Conservation (phyloP, 2,113 vertebrate species). For the Tichodroma muraria region DNA sequence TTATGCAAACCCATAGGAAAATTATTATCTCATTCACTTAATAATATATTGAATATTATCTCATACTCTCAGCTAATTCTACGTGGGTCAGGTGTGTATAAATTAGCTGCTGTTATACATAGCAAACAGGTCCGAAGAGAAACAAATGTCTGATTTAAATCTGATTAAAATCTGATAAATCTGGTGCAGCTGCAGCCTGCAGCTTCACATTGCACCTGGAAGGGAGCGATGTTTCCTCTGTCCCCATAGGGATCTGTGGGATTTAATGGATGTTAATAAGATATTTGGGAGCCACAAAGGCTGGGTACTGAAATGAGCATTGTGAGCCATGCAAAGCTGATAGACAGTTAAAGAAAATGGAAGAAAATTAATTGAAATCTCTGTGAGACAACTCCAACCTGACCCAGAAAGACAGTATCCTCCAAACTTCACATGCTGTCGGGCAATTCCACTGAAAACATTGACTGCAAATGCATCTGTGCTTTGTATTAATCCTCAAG, state of each 20-base stretch:
- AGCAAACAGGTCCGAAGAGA: background rate
- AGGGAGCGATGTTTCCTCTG: background rate
- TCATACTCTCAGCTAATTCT: background rate
- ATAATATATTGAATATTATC: conserved; percentile 5
- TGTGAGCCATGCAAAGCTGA: background rate
- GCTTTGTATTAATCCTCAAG: conserved; percentile 20
- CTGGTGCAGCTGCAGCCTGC: background rate
- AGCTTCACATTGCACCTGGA: background rate
- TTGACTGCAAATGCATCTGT: background rate
- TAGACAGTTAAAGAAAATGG: background rate
- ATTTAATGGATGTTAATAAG: background rate
- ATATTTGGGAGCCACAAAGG: background rate
- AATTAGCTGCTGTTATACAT: background rate
- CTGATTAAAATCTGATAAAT: background rate
- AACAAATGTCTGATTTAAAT: background rate
- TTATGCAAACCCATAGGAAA: background rate
- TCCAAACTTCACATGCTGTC: background rate
- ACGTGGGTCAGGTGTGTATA: background rate
- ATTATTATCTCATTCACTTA: background rate
- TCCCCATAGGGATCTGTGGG: background rate
- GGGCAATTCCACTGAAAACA: background rate
- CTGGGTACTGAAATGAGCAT: background rate
- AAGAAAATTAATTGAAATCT: background rate
- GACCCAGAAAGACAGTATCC: background rate
- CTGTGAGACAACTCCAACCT: background rate